Percentiles rank a stretch among this genome's conserved stretches.
Conservation (phyloP, 2,888 invertebrate genomes). For the Stenodema calcarata region DNA sequence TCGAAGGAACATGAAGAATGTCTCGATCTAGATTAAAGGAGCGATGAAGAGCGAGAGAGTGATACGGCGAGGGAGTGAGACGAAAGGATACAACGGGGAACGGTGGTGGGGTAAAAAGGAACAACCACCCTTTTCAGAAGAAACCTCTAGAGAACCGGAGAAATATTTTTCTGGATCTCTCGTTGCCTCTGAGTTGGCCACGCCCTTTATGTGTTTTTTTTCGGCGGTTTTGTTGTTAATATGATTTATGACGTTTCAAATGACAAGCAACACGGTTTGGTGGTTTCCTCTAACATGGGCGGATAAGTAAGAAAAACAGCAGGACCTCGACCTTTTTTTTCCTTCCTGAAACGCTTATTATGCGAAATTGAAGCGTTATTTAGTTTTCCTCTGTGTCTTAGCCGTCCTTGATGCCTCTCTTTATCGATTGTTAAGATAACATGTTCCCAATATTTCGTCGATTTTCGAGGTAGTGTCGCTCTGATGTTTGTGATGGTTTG, state of each 20-base stretch:
- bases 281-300: slow-evolving; percentile 6
- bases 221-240: background rate
- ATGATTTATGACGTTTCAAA: slow-evolving; percentile 39
- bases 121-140: slow-evolving; percentile 9
- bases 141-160: background rate
- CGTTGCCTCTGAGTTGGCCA: background rate
- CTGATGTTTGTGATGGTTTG: too few species aligned
- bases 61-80: background rate
- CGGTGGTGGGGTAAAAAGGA: background rate
- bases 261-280: slow-evolving; percentile 35
- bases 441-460: too few species aligned
- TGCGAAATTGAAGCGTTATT: background rate
- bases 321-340: background rate
- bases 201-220: background rate
- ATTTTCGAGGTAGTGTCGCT: too few species aligned
- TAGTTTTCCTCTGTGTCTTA: too few species aligned
- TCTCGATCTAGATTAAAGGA: slow-evolving; percentile 32
- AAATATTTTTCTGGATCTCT: slow-evolving; percentile 35
- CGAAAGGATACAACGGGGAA: background rate
- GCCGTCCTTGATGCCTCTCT: too few species aligned
- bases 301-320: slow-evolving; percentile 11
- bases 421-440: too few species aligned
- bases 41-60: background rate
- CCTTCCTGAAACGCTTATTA: background rate
- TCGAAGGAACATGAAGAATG: slow-evolving; percentile 37